Base-by-base conservation (phyloP, 2,888 invertebrate genomes). In the Sipha maydis region DNA sequence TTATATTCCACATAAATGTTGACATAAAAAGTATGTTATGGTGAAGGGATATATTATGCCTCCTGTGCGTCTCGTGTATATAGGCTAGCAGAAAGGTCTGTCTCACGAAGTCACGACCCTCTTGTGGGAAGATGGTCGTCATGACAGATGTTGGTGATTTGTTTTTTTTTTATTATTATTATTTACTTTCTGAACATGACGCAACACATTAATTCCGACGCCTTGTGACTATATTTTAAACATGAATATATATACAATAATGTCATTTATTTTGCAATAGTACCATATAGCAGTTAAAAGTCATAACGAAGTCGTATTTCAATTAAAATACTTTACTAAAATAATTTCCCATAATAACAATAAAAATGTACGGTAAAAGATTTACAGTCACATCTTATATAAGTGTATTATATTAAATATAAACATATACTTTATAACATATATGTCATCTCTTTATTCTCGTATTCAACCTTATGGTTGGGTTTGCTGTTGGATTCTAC, bases 1-100 rank as follows among this genome's bases (percentile, higher is more conserved):
- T 75, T 88, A 69, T 88, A 69, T n/a, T 61, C 21, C 88, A 73
- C 41, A 82, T 82, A 73, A 80, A 88, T 80, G 79, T 75, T 88
- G 88, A 88, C 88, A 82, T 82, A 88, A 88, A 88, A 88, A 88
- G 69, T 88, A 82, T 82, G 88, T 82, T 41, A 61, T 41, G 75
- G 38, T 56, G 38, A 75, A 80, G 48, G 56, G 56, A 86, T 86
- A 79, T 71, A 61, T 61, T 76, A 78, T 78, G 28, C 71, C 78
- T 71, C 21, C 41, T 34, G 25, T 4, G 4, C 34, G n/a, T 69
- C 28, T 28, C 80, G n/a, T 41, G 1, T 41, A 11, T 38, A 9
- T 41, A 34, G 31, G 77, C 48, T 77, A 25, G 77, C 71, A 56
- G 79, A 86, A 79, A 86, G 79, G 73, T 88, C 80, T 88, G 73